These are phyloP conservation scores for Grus americana DNA, from an alignment of 2,113 vertebrate species.

Conservation along the genomic window DNA sequence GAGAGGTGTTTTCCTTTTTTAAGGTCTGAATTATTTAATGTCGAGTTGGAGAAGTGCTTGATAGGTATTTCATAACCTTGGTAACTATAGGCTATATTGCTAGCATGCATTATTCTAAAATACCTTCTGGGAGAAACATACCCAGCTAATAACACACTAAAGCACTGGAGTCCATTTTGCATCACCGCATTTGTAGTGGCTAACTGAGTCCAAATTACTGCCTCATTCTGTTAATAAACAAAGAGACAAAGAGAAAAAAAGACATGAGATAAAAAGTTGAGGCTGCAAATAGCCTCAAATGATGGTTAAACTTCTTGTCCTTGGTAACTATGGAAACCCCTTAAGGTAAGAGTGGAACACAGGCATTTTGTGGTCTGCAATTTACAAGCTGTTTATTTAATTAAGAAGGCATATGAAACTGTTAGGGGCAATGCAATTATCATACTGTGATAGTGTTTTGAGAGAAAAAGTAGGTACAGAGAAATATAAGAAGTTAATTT, in stretches of 20 bases:
- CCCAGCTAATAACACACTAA: constrained; percentile 64
- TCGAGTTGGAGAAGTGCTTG: neutral
- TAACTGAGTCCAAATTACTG: constrained; percentile 75
- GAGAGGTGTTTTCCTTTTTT: neutral
- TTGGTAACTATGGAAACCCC: constrained; percentile 85
- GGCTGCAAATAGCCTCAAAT: constrained; percentile 56
- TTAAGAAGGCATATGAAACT: constrained; percentile 71
- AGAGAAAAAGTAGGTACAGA: constrained; percentile 38
- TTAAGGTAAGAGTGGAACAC: constrained; percentile 73
- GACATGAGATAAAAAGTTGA: constrained; percentile 19
- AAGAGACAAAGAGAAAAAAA: neutral
- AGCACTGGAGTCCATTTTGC: constrained; percentile 66
- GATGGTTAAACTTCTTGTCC: constrained; percentile 76
- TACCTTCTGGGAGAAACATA: constrained; percentile 55
- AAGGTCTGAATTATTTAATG: neutral
- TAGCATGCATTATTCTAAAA: neutral
- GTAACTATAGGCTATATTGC: neutral
- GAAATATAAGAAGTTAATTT: constrained; percentile 45
- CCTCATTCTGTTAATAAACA: constrained; percentile 66
- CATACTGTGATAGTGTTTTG: constrained; percentile 50
- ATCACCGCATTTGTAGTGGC: constrained; percentile 68
- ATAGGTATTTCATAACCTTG: neutral
- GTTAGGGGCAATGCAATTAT: constrained; percentile 69
- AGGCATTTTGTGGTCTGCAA: constrained; percentile 65
- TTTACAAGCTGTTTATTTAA: constrained; percentile 78